These are phyloP conservation scores for Tenthredo livida DNA, from an alignment of 2,888 invertebrate genomes.

Conservation along the genomic window DNA sequence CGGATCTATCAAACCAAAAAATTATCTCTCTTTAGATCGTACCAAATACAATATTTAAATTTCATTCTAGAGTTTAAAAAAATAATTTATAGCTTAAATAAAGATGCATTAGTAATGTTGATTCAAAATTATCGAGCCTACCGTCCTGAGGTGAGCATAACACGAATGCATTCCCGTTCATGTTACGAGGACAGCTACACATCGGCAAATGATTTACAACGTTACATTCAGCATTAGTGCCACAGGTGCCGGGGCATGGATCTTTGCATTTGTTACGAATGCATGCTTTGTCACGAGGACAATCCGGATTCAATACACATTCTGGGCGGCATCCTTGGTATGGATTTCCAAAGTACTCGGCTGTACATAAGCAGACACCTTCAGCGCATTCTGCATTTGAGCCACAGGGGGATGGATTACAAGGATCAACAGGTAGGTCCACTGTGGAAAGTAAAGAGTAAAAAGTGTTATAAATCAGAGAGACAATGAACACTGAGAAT, in stretches of 20 bases:
- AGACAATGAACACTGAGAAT: background rate
- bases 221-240: slow-evolving; percentile 85
- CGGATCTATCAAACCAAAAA: slow-evolving; percentile 64
- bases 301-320: slow-evolving; percentile 77
- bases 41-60: slow-evolving; percentile 19
- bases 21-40: slow-evolving; percentile 56
- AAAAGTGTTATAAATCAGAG: slow-evolving; percentile 13
- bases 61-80: slow-evolving; percentile 38
- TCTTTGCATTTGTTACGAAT: slow-evolving; percentile 78
- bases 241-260: slow-evolving; percentile 89
- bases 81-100: slow-evolving; percentile 60
- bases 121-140: slow-evolving; percentile 71
- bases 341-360: slow-evolving; percentile 83
- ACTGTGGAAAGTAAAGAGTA: slow-evolving; percentile 63
- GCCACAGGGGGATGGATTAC: slow-evolving; percentile 87
- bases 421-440: slow-evolving; percentile 78
- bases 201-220: slow-evolving; percentile 83
- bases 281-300: slow-evolving; percentile 77
- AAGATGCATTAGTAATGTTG: background rate
- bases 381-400: slow-evolving; percentile 82
- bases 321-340: slow-evolving; percentile 77
- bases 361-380: slow-evolving; percentile 83
- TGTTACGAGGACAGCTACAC: slow-evolving; percentile 83
- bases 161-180: slow-evolving; percentile 86
- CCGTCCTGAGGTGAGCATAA: slow-evolving; percentile 81